These are phyloP conservation scores for Pipistrellus nathusii DNA, from an alignment of 2,797 vertebrate species.

Conservation along the genomic window DNA sequence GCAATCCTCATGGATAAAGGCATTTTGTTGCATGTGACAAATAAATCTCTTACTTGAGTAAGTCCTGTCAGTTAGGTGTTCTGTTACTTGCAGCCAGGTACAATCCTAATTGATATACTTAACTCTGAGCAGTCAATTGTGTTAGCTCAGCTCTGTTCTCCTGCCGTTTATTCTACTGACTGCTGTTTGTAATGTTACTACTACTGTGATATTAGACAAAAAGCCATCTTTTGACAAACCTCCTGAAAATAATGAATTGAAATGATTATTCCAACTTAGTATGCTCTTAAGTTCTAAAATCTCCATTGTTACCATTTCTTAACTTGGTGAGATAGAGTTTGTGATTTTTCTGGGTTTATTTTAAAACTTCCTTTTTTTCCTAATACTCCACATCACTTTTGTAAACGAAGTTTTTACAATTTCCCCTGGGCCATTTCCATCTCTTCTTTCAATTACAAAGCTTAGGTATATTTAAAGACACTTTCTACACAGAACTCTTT, in stretches of 20 bases:
- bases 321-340: background rate
- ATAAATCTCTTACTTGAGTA: background rate
- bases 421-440: background rate
- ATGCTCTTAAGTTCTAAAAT: constrained; percentile 43
- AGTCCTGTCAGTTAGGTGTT: background rate
- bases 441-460: constrained; percentile 45
- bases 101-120: background rate
- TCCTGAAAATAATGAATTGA: background rate
- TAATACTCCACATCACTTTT: background rate
- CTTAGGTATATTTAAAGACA: constrained; percentile 16
- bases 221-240: background rate
- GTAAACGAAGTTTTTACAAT: background rate
- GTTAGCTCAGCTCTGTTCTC: background rate
- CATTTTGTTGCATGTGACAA: background rate
- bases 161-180: no score
- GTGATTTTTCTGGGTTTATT: constrained; percentile 4
- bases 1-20: background rate
- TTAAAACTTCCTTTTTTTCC: constrained; percentile 17
- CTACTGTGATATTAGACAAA: background rate
- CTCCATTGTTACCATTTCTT: background rate
- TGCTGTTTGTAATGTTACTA: background rate
- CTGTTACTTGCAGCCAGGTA: background rate
- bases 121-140: background rate
- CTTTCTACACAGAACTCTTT: background rate
- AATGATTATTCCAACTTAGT: background rate